Evolutionary conservation across 2,113 vertebrate species (phyloP).

Genomic region (Hucho hucho): DNA sequence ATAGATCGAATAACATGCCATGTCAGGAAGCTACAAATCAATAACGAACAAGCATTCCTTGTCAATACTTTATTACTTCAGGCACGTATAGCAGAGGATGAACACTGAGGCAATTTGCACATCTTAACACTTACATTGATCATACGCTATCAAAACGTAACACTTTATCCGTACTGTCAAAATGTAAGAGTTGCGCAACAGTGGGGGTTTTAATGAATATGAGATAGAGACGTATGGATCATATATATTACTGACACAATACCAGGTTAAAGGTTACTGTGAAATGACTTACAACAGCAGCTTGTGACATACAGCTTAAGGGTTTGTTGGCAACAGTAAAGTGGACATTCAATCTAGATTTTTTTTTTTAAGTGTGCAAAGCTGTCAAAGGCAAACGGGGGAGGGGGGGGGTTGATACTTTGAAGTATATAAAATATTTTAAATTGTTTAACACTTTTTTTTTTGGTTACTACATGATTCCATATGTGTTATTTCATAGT

Average conservation of each 20-base stretch:
- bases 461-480: too few species aligned
- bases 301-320: slow-evolving; percentile 33
- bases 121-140: not conserved
- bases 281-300: not conserved
- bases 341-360: not conserved
- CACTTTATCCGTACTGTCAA: too few species aligned
- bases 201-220: not conserved
- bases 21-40: not conserved
- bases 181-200: slow-evolving; percentile 15
- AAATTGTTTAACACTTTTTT: too few species aligned
- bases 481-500: too few species aligned
- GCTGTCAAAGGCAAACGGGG: too few species aligned
- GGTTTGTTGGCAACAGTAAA: slow-evolving; percentile 1
- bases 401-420: too few species aligned
- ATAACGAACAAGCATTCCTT: not conserved
- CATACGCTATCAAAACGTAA: not conserved
- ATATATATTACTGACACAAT: not conserved
- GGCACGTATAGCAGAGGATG: slow-evolving; percentile 38
- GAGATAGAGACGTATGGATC: too few species aligned
- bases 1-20: too few species aligned
- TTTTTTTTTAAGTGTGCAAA: too few species aligned
- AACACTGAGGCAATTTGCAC: slow-evolving; percentile 7
- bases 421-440: too few species aligned
- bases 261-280: not conserved
- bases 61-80: slow-evolving; percentile 52